These are phyloP conservation scores for Catocala nupta DNA, from an alignment of 2,888 invertebrate species.

Conservation along the genomic window DNA sequence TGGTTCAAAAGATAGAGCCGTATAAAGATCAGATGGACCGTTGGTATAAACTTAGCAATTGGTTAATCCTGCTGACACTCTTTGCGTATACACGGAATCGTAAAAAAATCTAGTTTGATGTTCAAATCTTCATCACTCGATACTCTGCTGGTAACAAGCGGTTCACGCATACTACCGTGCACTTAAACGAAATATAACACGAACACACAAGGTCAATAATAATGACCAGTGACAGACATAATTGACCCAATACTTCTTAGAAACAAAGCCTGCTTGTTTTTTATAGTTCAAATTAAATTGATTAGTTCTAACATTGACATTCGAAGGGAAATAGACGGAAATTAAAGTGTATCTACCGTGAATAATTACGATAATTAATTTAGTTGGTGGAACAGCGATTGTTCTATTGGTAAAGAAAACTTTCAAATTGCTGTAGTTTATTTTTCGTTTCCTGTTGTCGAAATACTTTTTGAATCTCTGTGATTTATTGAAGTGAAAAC, in stretches of 20 bases:
- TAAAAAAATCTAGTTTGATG: no score
- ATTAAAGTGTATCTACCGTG: slow-evolving; percentile 49
- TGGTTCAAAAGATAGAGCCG: no score
- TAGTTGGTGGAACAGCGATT: slow-evolving; percentile 45
- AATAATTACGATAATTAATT: slow-evolving; percentile 52
- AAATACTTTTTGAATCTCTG: neutral
- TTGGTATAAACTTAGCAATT: no score
- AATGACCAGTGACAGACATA: neutral
- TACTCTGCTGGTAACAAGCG: no score
- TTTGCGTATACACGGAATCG: no score
- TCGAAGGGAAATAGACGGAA: slow-evolving; percentile 57
- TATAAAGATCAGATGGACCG: no score
- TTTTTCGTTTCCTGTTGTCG: neutral
- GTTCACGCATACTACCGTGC: no score
- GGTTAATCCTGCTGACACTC: no score
- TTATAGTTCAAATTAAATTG: slow-evolving; percentile 37
- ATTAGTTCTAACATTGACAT: slow-evolving; percentile 63
- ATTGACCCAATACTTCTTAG: neutral
- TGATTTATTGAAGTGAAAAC: neutral
- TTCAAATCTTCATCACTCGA: no score
- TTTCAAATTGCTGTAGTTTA: neutral
- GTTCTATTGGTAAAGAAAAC: slow-evolving; percentile 26
- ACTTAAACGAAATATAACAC: no score
- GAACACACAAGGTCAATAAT: no score
- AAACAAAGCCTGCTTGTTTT: slow-evolving; percentile 12